Evolutionary conservation across 2,113 vertebrate genomes (phyloP).

Genomic region (Phalacrocorax pelagicus): DNA sequence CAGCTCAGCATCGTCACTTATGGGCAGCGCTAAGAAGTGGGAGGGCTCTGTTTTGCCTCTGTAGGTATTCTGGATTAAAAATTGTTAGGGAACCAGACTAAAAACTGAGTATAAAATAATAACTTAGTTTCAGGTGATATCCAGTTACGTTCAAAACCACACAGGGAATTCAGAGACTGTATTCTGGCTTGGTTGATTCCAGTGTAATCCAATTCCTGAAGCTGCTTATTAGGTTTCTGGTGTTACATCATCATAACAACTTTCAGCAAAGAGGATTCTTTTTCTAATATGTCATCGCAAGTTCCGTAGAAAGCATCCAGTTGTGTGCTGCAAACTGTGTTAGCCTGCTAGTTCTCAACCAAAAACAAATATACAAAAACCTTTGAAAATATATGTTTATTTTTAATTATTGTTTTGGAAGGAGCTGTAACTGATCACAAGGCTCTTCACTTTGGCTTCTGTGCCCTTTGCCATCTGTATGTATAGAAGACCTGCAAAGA

Average conservation of each 20-base stretch:
- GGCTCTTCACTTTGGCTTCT: not conserved
- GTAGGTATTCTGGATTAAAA: not conserved
- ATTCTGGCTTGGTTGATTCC: not conserved
- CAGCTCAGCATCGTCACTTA: not conserved
- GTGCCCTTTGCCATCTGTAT: not conserved
- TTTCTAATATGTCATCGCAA: not conserved
- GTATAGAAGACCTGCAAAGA: not conserved
- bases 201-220: not conserved
- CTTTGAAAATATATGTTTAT: not conserved
- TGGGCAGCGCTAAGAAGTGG: not conserved
- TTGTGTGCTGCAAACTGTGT: not conserved
- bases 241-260: not conserved
- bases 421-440: not conserved
- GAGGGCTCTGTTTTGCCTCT: not conserved
- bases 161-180: not conserved
- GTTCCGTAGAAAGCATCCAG: not conserved
- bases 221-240: not conserved
- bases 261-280: not conserved
- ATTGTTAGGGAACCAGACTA: not conserved
- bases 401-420: not conserved
- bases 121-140: not conserved
- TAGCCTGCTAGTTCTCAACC: not conserved
- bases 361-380: not conserved
- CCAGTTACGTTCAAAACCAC: not conserved
- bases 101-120: not conserved